Conservation (phyloP, 2,797 vertebrate genomes). For the Myotis planiceps region DNA sequence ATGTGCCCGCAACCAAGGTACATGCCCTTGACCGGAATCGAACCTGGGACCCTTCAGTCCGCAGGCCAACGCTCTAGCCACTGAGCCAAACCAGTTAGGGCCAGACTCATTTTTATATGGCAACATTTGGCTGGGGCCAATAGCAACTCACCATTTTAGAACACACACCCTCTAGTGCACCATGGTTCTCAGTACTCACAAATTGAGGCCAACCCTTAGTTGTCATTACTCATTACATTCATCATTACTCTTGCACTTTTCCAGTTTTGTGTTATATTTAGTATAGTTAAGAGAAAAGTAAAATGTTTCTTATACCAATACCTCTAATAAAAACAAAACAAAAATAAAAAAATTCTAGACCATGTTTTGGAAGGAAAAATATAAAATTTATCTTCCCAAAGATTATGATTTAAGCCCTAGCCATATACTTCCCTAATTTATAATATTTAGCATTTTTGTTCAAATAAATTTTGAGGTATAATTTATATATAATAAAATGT, state of each 20-base stretch:
- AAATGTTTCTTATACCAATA: background rate
- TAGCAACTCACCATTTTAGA: background rate
- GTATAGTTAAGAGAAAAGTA: background rate
- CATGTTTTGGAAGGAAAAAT: background rate
- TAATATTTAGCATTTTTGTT: conserved; percentile 4
- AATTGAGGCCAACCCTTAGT: background rate
- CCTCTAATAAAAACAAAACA: background rate
- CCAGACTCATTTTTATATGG: background rate
- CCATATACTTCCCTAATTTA: background rate
- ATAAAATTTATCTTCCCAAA: background rate
- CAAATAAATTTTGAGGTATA: background rate
- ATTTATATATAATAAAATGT: background rate
- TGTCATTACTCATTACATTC: background rate
- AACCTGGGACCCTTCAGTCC: too few species aligned
- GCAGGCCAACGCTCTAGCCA: too few species aligned
- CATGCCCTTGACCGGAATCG: too few species aligned
- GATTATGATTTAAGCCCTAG: conserved; percentile 38
- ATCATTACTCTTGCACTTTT: background rate
- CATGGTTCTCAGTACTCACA: background rate
- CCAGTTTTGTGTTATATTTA: background rate
- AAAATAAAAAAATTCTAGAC: background rate
- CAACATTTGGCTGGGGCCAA: background rate
- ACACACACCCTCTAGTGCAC: background rate
- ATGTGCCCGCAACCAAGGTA: too few species aligned
- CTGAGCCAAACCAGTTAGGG: too few species aligned